A percentile compares a stretch with the other conserved stretches of the same genome.
Evolutionary conservation across 2,113 vertebrate species (phyloP).

Genomic region (Tamias sibiricus): DNA sequence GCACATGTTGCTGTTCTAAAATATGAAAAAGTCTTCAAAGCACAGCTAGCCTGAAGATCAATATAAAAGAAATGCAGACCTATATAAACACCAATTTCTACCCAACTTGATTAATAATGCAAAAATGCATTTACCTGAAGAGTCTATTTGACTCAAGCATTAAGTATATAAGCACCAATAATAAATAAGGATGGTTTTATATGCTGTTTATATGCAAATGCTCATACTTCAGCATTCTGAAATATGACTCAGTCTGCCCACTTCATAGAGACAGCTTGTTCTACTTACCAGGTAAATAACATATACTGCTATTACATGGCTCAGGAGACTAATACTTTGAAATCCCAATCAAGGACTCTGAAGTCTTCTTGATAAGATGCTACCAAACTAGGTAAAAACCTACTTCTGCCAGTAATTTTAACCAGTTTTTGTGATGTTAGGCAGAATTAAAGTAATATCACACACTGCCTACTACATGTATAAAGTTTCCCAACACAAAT

Average conservation of each 20-base stretch:
- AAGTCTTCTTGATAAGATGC: not conserved
- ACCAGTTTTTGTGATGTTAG: not conserved
- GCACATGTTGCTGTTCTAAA: not conserved
- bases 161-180: not conserved
- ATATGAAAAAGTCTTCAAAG: not conserved
- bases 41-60: not conserved
- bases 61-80: not conserved
- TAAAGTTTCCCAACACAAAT: conserved; percentile 34
- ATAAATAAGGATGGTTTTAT: not conserved
- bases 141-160: not conserved
- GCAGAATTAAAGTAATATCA: conserved; percentile 16
- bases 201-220: not conserved
- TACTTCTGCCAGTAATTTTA: not conserved
- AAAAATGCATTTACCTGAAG: conserved; percentile 21
- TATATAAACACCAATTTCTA: not conserved
- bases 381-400: conserved; percentile 3
- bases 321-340: not conserved
- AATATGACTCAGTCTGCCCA: not conserved
- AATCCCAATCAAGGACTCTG: not conserved
- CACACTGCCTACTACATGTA: not conserved
- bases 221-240: not conserved
- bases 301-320: not conserved
- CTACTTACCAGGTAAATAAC: not conserved
- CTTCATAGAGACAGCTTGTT: not conserved
- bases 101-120: not conserved